A percentile compares a stretch with the other conserved stretches of the same genome.
Evolutionary conservation across 2,888 invertebrate species (phyloP).

Genomic region (Lycocerus yunnanus): DNA sequence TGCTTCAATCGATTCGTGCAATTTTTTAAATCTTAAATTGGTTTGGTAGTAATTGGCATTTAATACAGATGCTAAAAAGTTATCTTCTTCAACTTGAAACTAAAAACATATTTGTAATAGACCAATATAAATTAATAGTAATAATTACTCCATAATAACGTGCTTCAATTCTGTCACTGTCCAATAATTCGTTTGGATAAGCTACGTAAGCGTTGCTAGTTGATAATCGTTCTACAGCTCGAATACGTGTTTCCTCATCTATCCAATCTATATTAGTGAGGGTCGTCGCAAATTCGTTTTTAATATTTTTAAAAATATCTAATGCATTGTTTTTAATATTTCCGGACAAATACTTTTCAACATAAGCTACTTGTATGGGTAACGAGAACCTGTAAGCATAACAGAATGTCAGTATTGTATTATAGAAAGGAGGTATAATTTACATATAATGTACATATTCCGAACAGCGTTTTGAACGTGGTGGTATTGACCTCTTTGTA

Average conservation of each 20-base stretch:
- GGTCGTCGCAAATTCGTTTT: constrained; percentile 45
- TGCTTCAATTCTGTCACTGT: constrained; percentile 12
- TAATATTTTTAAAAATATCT: constrained; percentile 48
- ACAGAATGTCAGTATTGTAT: background rate
- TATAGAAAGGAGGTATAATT: background rate
- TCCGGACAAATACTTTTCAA: constrained; percentile 46
- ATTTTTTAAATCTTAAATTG: constrained; percentile 30
- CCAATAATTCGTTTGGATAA: constrained; percentile 40
- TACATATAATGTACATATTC: constrained; percentile 29
- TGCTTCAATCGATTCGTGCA: constrained; percentile 33
- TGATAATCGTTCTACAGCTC: constrained; percentile 44
- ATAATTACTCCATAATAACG: constrained; percentile 33
- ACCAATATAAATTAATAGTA: background rate
- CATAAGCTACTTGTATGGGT: constrained; percentile 42
- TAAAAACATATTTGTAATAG: constrained; percentile 8
- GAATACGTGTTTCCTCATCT: constrained; percentile 46
- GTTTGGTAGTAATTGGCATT: constrained; percentile 27
- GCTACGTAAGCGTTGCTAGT: constrained; percentile 45
- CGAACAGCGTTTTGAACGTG: constrained; percentile 31
- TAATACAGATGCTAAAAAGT: constrained; percentile 31
- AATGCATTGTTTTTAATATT: constrained; percentile 40
- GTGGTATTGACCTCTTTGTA: constrained; percentile 6
- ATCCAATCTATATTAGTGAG: constrained; percentile 48
- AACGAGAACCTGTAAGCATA: constrained; percentile 25
- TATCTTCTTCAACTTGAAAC: constrained; percentile 33